Evolutionary conservation across 2,888 invertebrate species (phyloP), one percentile per base, ranked within the genome.

Genomic region (Caenorhabditis imperialis): DNA sequence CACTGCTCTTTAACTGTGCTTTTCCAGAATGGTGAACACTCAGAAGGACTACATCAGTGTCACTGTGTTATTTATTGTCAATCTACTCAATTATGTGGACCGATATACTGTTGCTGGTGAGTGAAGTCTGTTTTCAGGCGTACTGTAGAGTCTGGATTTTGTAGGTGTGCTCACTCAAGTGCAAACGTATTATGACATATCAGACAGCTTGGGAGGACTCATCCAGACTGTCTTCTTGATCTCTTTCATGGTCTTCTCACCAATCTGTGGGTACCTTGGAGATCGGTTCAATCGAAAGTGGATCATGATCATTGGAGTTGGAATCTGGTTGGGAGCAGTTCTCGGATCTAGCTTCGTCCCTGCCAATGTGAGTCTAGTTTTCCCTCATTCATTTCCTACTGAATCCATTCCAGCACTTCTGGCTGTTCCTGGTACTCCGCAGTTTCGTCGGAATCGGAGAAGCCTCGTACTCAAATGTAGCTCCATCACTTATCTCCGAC

Each of bases 21-120:
- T 18, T 47, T 44, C 22, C 53, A 60, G 54, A 47, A 79, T 79
- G 79, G 79, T 73, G 14, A 77, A 79, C 67, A 53, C 70, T 23
- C 70, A 73, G 42, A 62, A 75, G 22, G 77, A 80, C 42, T 78
- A 75, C 65, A 67, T 80, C 57, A 70, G 74, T 58, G 74, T 72
- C 14, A 65, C 73, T 20, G 78, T 79, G 16, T 77, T 82, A 89
- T 95, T 95, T 57, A 94, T 93, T 88, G 94, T 98, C 78, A 99
- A 99, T 90, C 92, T 99, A 83, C 94, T 99, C 88, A 99, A 99
- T 90, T 99, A 98, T 89, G 97, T 98, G 95, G 98, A 99, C 90
- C 92, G 98, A 89, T 97, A 94, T 88, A 97, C 97, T 57, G 91
- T 98, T 81, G 96, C 97, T 86, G 96, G 97, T 95, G 27, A 38